These are phyloP conservation scores for Ephestia elutella DNA, from an alignment of 1,140 invertebrate genomes.

Conservation along the genomic window DNA sequence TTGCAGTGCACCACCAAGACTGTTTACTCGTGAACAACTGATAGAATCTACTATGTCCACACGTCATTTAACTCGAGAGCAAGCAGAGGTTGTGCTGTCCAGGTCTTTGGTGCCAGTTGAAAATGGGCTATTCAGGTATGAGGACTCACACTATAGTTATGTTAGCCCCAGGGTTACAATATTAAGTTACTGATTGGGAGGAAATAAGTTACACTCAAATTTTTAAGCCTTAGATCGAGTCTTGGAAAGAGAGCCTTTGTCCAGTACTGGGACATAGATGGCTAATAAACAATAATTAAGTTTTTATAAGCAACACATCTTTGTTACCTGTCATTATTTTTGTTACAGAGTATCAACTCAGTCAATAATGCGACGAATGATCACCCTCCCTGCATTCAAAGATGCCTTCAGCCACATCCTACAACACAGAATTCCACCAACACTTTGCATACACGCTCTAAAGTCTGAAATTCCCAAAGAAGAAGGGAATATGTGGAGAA, in stretches of 20 bases:
- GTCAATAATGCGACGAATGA: background rate
- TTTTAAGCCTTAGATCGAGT: no score
- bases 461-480: background rate
- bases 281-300: no score
- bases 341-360: background rate
- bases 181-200: no score
- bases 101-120: background rate
- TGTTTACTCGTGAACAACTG: background rate
- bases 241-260: no score
- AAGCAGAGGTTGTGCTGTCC: background rate
- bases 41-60: background rate
- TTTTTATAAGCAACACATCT: no score
- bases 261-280: no score
- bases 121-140: background rate
- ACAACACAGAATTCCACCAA: background rate
- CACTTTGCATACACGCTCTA: background rate
- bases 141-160: no score
- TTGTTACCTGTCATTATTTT: background rate
- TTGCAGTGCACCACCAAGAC: background rate
- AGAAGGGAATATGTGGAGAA: background rate
- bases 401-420: background rate
- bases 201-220: no score
- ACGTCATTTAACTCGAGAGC: background rate
- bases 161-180: no score
- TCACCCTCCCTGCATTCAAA: background rate